phyloP scores from a whole-genome alignment of 2,797 vertebrate species.

The Gorsachius magnificus region DNA sequence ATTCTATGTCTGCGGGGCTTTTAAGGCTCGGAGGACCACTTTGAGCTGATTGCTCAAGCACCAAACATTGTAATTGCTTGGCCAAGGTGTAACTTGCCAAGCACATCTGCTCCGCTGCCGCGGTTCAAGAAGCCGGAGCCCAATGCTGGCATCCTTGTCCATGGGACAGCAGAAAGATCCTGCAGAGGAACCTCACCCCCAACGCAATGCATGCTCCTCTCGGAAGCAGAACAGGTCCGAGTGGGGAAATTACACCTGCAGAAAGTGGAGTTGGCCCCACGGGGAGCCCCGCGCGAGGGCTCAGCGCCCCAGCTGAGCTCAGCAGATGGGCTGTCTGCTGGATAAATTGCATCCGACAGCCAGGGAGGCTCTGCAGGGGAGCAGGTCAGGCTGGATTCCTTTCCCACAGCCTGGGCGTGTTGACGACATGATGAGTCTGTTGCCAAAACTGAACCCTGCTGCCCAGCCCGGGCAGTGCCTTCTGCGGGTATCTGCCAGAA shows the following conservation, averaged over 20 bases:
- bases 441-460: not conserved
- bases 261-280: not conserved
- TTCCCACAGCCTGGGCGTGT: constrained; percentile 57
- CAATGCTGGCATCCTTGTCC: fast-evolving
- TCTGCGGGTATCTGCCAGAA: not conserved
- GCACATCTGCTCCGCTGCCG: not conserved
- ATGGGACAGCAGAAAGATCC: not conserved
- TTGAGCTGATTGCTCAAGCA: not conserved
- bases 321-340: constrained; percentile 54
- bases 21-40: not conserved
- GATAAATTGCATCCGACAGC: constrained; percentile 33
- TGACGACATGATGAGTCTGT: not conserved
- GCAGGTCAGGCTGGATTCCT: constrained; percentile 56
- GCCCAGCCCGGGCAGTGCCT: constrained; percentile 27
- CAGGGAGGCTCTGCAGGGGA: constrained; percentile 19
- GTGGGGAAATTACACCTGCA: not conserved
- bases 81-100: not conserved
- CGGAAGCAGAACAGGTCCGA: not conserved
- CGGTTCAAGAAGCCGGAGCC: not conserved
- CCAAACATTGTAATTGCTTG: not conserved
- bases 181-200: not conserved
- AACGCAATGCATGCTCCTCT: fast-evolving
- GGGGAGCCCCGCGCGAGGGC: not conserved
- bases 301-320: not conserved
- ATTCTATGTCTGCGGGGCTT: not conserved